Evolutionary conservation across 2,797 vertebrate species (phyloP).

Genomic region (Dromococcyx pavoninus): DNA sequence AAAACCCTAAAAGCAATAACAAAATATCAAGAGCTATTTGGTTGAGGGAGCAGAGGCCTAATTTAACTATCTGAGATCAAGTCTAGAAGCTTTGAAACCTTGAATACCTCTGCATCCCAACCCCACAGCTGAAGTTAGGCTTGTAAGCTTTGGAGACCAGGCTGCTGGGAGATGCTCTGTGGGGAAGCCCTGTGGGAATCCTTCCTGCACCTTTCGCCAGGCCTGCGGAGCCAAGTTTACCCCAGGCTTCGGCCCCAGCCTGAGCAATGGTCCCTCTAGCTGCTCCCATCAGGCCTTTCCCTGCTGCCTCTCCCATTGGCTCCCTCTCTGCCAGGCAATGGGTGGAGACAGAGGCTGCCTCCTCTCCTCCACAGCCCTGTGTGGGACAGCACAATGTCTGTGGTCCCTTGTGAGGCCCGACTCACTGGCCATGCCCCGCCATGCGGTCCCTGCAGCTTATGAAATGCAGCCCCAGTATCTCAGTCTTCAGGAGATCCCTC

Average conservation of each 20-base stretch:
- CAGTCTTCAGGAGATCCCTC: no score
- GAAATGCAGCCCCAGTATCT: no score
- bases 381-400: no score
- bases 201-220: rapidly evolving
- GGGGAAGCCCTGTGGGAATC: no score
- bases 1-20: background rate
- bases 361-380: background rate
- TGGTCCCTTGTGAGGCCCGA: rapidly evolving
- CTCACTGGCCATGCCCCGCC: rapidly evolving
- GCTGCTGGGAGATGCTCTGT: no score
- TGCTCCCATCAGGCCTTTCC: no score
- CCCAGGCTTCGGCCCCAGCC: background rate
- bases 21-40: background rate
- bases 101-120: background rate
- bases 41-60: background rate
- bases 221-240: background rate
- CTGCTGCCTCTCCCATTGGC: no score
- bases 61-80: background rate
- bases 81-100: background rate
- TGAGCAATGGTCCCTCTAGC: no score
- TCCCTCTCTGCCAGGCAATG: background rate
- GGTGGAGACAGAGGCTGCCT: no score
- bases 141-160: no score
- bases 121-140: no score
- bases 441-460: rapidly evolving